A percentile compares a stretch with the other conserved stretches of the same genome.
phyloP scores from a whole-genome alignment of 2,113 vertebrate genomes.

The Nibea albiflora region DNA sequence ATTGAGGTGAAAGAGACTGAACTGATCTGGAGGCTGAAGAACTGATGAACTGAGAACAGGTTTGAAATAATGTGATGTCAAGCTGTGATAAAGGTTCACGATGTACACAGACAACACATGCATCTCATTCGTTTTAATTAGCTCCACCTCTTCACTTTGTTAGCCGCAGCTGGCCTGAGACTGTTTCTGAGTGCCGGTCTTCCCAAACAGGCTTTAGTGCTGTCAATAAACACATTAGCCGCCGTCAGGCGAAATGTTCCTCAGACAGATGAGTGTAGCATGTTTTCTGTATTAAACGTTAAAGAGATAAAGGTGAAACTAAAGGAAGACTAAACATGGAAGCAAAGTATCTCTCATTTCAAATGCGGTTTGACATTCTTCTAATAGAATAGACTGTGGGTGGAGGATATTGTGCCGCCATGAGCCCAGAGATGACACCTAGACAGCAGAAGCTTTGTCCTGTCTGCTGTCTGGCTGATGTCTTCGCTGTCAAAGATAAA shows the following conservation, averaged over 20 bases:
- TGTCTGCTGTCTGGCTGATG: slow-evolving; percentile 2
- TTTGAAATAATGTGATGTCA: not conserved
- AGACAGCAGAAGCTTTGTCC: slow-evolving; percentile 27
- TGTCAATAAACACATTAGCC: not conserved
- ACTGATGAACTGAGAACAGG: too few relatives aligned
- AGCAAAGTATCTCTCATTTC: not conserved
- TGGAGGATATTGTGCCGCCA: slow-evolving; percentile 14
- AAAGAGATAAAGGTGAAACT: too few relatives aligned
- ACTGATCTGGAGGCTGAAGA: too few relatives aligned
- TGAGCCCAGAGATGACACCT: slow-evolving; percentile 8
- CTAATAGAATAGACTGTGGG: slow-evolving; percentile 10
- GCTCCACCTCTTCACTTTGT: slow-evolving; percentile 13
- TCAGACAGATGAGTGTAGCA: not conserved
- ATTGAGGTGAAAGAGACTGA: too few relatives aligned
- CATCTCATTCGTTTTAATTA: slow-evolving; percentile 30
- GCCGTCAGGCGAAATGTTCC: not conserved
- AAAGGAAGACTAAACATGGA: not conserved
- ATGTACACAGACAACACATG: not conserved
- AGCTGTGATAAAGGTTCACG: not conserved
- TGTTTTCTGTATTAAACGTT: not conserved
- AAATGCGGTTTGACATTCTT: not conserved
- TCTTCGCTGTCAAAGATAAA: slow-evolving; percentile 6
- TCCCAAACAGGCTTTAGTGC: not conserved
- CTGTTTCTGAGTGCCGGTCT: not conserved
- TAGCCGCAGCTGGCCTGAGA: slow-evolving; percentile 24